phyloP scores from a whole-genome alignment of 2,797 vertebrate species.

The Philypnodon macrostomus region DNA sequence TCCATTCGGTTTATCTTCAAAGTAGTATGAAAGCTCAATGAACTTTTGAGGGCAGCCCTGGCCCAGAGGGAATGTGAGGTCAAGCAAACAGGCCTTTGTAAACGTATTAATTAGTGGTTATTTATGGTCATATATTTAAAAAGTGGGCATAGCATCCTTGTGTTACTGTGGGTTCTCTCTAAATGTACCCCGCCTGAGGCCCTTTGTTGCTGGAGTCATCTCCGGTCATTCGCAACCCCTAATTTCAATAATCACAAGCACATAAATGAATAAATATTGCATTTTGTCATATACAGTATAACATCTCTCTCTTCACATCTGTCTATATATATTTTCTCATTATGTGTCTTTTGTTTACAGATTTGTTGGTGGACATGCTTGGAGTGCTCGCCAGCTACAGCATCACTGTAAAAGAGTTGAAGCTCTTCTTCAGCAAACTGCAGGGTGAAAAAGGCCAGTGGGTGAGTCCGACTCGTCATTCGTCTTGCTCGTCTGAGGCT shows the following conservation, averaged over 20 bases:
- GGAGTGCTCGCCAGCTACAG: constrained; percentile 95
- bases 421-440: constrained; percentile 97
- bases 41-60: constrained; percentile 51
- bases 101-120: too few species aligned
- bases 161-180: too few species aligned
- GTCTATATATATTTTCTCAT: not conserved
- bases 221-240: too few species aligned
- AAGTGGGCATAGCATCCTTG: too few species aligned
- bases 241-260: too few species aligned
- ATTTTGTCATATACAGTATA: too few species aligned
- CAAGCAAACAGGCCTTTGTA: too few species aligned
- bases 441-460: constrained; percentile 94
- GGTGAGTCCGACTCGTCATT: constrained; percentile 77
- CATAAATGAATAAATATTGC: too few species aligned
- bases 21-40: constrained; percentile 61
- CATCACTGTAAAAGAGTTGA: constrained; percentile 95
- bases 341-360: constrained; percentile 64
- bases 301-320: too few species aligned
- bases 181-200: too few species aligned
- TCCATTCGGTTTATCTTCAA: constrained; percentile 53
- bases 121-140: too few species aligned
- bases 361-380: constrained; percentile 96
- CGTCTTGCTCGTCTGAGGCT: constrained; percentile 45
- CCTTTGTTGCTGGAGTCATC: too few species aligned
- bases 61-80: constrained; percentile 51